A percentile compares a stretch with the other conserved stretches of the same genome.
Conservation (phyloP, 1,140 invertebrate genomes). For the Patella vulgata region DNA sequence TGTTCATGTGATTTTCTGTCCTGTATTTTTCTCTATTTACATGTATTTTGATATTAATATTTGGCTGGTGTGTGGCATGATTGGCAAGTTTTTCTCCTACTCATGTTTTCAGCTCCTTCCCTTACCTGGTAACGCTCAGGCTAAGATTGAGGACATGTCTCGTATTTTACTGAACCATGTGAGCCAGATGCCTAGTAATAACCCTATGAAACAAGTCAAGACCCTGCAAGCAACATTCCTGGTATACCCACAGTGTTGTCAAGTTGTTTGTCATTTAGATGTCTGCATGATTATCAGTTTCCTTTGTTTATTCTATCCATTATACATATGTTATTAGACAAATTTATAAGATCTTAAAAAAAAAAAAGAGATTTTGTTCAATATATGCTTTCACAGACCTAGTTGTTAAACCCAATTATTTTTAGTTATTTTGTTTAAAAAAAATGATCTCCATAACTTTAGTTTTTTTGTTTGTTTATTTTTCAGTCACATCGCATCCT, state of each 20-base stretch:
- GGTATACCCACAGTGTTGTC: slow-evolving; percentile 24
- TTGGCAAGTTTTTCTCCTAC: not conserved
- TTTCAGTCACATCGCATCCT: too few species aligned
- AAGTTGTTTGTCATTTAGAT: slow-evolving; percentile 6
- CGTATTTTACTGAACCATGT: slow-evolving; percentile 63
- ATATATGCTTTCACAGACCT: too few species aligned
- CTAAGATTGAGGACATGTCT: slow-evolving; percentile 67
- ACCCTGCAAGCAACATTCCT: slow-evolving; percentile 36
- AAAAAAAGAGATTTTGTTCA: too few species aligned
- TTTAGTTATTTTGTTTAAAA: too few species aligned
- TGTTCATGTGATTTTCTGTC: too few species aligned
- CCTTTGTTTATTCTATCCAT: slow-evolving; percentile 7
- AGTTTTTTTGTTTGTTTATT: too few species aligned
- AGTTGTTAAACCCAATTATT: too few species aligned
- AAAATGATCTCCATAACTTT: too few species aligned
- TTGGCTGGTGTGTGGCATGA: slow-evolving; percentile 1
- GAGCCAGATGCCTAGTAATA: slow-evolving; percentile 65
- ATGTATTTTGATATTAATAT: too few species aligned
- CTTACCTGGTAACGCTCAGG: slow-evolving; percentile 64
- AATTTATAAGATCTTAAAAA: not conserved
- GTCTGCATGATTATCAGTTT: not conserved
- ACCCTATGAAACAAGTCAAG: slow-evolving; percentile 64
- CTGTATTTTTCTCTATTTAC: too few species aligned
- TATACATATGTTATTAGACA: not conserved
- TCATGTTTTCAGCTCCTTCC: slow-evolving; percentile 58